Evolutionary conservation across 2,113 vertebrate species (phyloP), one percentile per base, ranked within the genome.

Genomic region (Labeo catla): DNA sequence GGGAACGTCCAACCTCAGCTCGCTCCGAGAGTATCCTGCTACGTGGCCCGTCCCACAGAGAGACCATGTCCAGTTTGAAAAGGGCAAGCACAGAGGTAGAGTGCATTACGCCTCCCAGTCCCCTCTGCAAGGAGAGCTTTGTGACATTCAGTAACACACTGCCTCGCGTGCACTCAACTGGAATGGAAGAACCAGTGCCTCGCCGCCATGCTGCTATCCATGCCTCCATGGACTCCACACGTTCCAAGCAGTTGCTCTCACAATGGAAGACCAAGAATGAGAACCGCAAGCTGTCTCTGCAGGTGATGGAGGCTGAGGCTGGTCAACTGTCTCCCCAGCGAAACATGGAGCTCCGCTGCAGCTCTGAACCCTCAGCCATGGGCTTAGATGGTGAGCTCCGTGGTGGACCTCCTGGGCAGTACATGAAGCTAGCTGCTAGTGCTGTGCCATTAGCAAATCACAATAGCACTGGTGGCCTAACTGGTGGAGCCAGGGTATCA

Each of bases 241-340:
- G 97, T 19, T 99, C 98, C 52, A 99, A 99, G 89, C 98, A 99
- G 90, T 96, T 99, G 76, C 95, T 99, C 28, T 98, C 97, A 15
- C 98, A 99, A 89, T 99, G 98, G 98, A 99, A 98, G 91, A 98
- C 92, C 85, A 99, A 98, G 92, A 98, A 98, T 11, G 97, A 96
- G 90, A 97, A 91, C 88, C 95, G 97, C 5, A 99, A 98, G 89
- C 86, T 97, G 90, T 96, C 97, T 12, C 90, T 99, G 88, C 97
- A 97, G 83, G 95, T 96, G 0, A 95, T 95, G 85, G 97, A 97
- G 91, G 94, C 95, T 0, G 96, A 96, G 15, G 94, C 95, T 2
- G 95, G 95, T 8, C 96, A 96, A 19, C 23, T 54, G 63, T 96
- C 97, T 4, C 95, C 97, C 16, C 96, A 96, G 4, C 93, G 97